Evolutionary conservation across 2,888 invertebrate species (phyloP).

Genomic region (Dyspetes luteomarginatus): DNA sequence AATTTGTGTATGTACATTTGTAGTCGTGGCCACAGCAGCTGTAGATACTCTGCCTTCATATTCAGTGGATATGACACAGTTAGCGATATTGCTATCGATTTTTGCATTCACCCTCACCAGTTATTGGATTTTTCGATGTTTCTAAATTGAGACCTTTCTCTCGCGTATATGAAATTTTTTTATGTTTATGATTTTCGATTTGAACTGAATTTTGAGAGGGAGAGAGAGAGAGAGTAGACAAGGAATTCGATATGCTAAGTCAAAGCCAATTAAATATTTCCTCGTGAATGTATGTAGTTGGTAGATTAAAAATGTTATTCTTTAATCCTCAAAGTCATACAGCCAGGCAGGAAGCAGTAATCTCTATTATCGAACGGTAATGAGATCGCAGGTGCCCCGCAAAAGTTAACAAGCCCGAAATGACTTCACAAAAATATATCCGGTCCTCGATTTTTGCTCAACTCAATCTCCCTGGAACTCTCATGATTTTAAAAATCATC

Average conservation of each 20-base stretch:
- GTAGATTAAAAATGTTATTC: neutral
- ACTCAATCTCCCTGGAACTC: too few species aligned
- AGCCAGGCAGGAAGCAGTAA: neutral
- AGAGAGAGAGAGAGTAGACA: neutral
- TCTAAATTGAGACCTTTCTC: neutral
- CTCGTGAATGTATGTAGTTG: neutral
- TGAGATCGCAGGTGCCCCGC: neutral
- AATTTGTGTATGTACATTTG: too few species aligned
- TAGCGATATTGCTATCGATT: neutral
- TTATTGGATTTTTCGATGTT: constrained; percentile 16
- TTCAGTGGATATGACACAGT: neutral
- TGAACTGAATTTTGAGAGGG: neutral
- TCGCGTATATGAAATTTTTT: neutral
- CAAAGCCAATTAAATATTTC: constrained; percentile 4
- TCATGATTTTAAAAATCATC: too few species aligned
- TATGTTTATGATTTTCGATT: constrained; percentile 18
- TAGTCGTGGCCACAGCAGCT: too few species aligned
- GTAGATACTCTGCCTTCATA: neutral
- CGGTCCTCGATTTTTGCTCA: too few species aligned
- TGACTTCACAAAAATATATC: too few species aligned
- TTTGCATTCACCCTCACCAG: neutral
- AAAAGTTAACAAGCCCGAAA: too few species aligned
- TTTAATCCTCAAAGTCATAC: neutral
- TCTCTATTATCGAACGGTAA: neutral
- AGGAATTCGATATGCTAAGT: neutral